Conservation (phyloP, 1,140 invertebrate genomes). For the Megathymus violae region DNA sequence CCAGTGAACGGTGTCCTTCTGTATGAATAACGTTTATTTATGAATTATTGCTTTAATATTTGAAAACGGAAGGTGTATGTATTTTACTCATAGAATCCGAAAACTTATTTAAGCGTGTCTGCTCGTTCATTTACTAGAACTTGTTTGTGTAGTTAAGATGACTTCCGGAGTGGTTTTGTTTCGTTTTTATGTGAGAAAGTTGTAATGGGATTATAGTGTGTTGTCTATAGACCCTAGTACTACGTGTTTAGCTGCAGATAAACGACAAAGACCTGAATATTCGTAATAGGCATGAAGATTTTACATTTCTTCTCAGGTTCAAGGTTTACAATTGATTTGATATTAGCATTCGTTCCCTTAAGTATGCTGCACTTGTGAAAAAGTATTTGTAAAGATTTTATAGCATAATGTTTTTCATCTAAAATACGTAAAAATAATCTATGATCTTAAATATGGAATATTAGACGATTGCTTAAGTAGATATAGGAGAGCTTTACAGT, state of each 20-base stretch:
- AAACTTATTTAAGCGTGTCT: slow-evolving; percentile 53
- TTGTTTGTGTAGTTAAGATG: slow-evolving; percentile 39
- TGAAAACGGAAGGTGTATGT: slow-evolving; percentile 20
- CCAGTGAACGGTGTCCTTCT: slow-evolving; percentile 1
- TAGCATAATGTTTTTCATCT: no score
- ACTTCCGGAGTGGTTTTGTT: slow-evolving; percentile 18
- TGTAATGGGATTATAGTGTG: slow-evolving; percentile 5
- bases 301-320: no score
- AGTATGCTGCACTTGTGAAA: no score
- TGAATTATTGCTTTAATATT: slow-evolving; percentile 14
- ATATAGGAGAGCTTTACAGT: slow-evolving; percentile 19
- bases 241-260: neutral
- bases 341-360: no score
- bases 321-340: no score
- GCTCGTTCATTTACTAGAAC: slow-evolving; percentile 42
- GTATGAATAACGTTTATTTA: slow-evolving; percentile 23
- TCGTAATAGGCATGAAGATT: no score
- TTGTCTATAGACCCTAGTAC: slow-evolving; percentile 1
- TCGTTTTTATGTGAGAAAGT: slow-evolving; percentile 8
- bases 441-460: slow-evolving; percentile 5
- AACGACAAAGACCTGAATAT: no score
- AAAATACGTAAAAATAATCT: neutral
- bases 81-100: slow-evolving; percentile 46
- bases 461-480: slow-evolving; percentile 17
- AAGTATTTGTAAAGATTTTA: no score